Evolutionary conservation across 2,797 vertebrate species (phyloP), one percentile per base, ranked within the genome.

Genomic region (Gallirallus australis): DNA sequence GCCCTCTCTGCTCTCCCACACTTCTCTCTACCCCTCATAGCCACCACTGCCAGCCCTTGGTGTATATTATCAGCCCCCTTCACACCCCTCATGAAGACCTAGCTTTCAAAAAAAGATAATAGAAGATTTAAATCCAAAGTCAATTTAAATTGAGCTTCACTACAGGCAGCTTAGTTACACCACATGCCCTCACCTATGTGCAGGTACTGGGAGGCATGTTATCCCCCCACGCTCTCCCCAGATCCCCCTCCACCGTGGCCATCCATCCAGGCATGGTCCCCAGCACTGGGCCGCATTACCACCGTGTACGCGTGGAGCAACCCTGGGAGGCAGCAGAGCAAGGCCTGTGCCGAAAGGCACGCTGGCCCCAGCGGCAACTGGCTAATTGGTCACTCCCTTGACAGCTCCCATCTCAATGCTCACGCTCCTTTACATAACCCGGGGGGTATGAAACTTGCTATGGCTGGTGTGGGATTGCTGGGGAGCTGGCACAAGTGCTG

Each of bases 381-480:
- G 31, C 52, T 95, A 90, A 94, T 94, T 90, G 61, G 92, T 85
- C 6, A 3, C 65, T n/a, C 93, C 88, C 69, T 30, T 82, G 94
- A 71, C 94, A 94, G 90, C 71, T 77, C 80, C 89, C 64, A 21
- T 59, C 54, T 37, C 30, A 91, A 71, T 87, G 80, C 65, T 96
- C 82, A 64, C 0, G 0, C 30, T 96, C 30, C 86, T 96, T 95
- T 89, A 91, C 90, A 93, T 83, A 91, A 83, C 63, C 72, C 4
- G 10, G 60, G 64, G 65, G 82, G 83, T 89, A 50, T 12, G 39
- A 82, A 83, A 90, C 86, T 71, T 63, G 82, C 80, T 84, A 70
- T 64, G 68, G 81, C 83, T 86, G 94, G 45, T 39, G 80, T 91
- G 96, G 95, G 95, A 96, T 82, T 86, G 28, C 84, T 71, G 24